Base-by-base conservation (phyloP, 2,113 vertebrate genomes). In the Thymallus thymallus region DNA sequence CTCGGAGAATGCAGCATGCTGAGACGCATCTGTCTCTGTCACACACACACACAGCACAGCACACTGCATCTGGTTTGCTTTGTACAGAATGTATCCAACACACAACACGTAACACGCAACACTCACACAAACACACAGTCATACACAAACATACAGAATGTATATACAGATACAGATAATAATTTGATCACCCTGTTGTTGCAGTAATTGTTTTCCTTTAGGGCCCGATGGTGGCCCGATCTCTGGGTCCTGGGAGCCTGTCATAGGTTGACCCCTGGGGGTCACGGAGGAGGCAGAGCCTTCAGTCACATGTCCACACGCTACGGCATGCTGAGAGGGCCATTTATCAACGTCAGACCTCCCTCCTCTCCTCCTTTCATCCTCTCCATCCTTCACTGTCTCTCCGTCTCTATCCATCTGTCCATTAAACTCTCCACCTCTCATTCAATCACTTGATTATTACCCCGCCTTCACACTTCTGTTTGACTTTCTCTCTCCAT, bases 331-430 rank as follows among this genome's bases (percentile, higher is more conserved):
- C 35, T 45, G 66, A 46, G 66, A 41, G n/a, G 66, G 66, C n/a
- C 32, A 68, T 68, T 68, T 20, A 68, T 68, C 66, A 68, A 45
- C n/a, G n/a, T 68, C 35, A 68, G 66, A 68, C 35, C 10, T 68
- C 66, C 66, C 66, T 35, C 35, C 66, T 45, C n/a, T 20, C n/a
- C 66, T 45, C 20, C 4, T 20, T 68, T 45, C 35, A 12, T 68
- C n/a, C 20, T 68, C 4, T 41, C 66, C 35, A 46, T 68, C 66
- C n/a, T 45, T 68, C 66, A 41, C 66, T 23, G 66, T 46, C 66
- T 46, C 35, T 41, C 65, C 23, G 65, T 23, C 66, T 23, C 66
- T 45, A 65, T 65, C 29, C 66, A 68, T 68, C 66, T 46, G 66
- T 68, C 66, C 20, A n/a, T 22, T 46, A n/a, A 12, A 46, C 66